Conservation (phyloP, 2,113 vertebrate species). For the Salvelinus sp. region DNA sequence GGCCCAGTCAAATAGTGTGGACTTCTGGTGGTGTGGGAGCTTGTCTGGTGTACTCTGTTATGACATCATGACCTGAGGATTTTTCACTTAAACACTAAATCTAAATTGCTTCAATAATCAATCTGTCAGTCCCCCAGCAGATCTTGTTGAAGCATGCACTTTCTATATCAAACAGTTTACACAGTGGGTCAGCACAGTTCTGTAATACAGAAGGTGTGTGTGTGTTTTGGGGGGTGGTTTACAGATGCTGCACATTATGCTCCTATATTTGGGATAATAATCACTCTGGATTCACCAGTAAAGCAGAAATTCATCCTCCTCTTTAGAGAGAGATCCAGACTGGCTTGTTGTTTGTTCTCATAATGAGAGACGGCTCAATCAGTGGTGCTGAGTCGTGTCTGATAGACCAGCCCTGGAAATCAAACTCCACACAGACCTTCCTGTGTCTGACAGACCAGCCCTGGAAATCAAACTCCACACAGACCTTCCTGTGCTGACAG, state of each 20-base stretch:
- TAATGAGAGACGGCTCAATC: slow-evolving; percentile 57
- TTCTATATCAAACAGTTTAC: neutral
- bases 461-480: too few species aligned
- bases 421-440: neutral
- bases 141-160: neutral
- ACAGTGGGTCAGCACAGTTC: neutral
- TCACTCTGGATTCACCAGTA: too few species aligned
- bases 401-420: slow-evolving; percentile 45
- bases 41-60: neutral
- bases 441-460: too few species aligned
- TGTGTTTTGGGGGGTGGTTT: too few species aligned
- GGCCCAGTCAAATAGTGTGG: neutral
- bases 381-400: slow-evolving; percentile 44
- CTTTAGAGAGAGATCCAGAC: too few species aligned
- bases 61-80: neutral
- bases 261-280: too few species aligned
- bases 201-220: neutral
- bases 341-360: neutral
- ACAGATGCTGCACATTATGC: too few species aligned
- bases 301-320: too few species aligned
- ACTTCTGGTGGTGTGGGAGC: neutral
- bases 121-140: neutral
- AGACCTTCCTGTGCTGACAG: too few species aligned
- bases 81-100: neutral
- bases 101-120: neutral